A percentile compares a stretch with the other conserved stretches of the same genome.
phyloP scores from a whole-genome alignment of 2,797 vertebrate species.

The Chloroceryle amazona region DNA sequence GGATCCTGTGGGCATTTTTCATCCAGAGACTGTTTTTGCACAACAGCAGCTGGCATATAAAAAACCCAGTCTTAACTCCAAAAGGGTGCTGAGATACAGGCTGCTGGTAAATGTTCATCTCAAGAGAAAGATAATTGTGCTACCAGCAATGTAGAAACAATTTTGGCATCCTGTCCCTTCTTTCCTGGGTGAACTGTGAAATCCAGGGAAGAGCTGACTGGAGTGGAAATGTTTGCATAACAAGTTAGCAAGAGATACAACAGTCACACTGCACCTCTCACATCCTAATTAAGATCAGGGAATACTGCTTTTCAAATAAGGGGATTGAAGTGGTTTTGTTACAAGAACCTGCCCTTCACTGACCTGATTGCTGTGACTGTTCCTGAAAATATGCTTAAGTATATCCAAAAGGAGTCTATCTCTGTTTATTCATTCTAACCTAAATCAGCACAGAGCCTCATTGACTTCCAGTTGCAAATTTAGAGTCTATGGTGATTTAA shows the following conservation, averaged over 20 bases:
- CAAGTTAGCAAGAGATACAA: neutral
- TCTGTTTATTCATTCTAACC: neutral
- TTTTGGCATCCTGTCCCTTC: neutral
- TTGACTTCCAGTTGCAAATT: neutral
- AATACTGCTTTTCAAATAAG: neutral
- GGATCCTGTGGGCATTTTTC: neutral
- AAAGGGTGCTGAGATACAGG: neutral
- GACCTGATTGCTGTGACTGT: neutral
- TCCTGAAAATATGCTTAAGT: neutral
- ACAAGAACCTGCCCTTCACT: neutral
- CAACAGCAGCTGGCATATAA: neutral
- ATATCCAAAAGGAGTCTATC: neutral
- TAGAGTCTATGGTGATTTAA: neutral
- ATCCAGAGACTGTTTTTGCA: neutral
- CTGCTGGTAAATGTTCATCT: neutral
- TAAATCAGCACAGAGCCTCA: neutral
- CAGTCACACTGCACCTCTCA: neutral
- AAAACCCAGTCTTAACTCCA: neutral
- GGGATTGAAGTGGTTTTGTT: neutral
- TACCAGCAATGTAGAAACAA: neutral
- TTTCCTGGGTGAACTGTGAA: neutral
- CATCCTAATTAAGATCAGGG: neutral
- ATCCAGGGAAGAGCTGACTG: neutral
- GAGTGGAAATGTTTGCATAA: neutral
- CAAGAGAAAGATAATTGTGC: neutral